Evolutionary conservation across 2,797 vertebrate genomes (phyloP), one percentile per base, ranked within the genome.

Genomic region (Geotrypetes seraphini): DNA sequence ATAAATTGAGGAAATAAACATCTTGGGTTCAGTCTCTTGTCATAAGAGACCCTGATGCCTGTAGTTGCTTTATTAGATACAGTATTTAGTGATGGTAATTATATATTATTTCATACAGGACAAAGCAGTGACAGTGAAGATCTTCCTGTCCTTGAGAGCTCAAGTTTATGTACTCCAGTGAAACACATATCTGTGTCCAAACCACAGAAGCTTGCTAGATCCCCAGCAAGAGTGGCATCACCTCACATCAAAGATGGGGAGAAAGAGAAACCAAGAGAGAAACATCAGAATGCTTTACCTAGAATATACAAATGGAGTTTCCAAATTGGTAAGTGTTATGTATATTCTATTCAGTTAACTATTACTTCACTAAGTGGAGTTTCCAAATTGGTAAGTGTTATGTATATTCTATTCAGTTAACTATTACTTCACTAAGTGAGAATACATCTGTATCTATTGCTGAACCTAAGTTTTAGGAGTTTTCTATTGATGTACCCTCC

Each of bases 61-160:
- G n/a, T n/a, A n/a, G n/a, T n/a, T n/a, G n/a, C n/a, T 4, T 3
- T 1, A 19, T 1, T n/a, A 37, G 10, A 4, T 10, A 20, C 3
- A 3, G 0, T 4, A 37, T 16, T 3, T 34, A 39, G 14, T 3
- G 4, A 10, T 4, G 9, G 0, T 1, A 3, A 18, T 12, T 55
- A 27, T 2, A 25, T 31, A 26, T 3, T n/a, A 19, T 47, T 40
- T n/a, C 14, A 48, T 57, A 16, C 52, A 97, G 94, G 89, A 31
- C 91, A 97, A 75, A 98, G 95, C 61, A 97, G 92, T 19, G 95
- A 98, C 61, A 97, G 94, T 21, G 95, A 97, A 66, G 95, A 98
- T 40, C 83, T 89, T 28, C 63, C 82, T 23, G 75, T 63, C 29
- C 34, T 81, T 21, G 87, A 90, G 44, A 79, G 65, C 55, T 75